Conservation (phyloP, 2,888 invertebrate genomes). For the Sinohyriopsis cumingii region DNA sequence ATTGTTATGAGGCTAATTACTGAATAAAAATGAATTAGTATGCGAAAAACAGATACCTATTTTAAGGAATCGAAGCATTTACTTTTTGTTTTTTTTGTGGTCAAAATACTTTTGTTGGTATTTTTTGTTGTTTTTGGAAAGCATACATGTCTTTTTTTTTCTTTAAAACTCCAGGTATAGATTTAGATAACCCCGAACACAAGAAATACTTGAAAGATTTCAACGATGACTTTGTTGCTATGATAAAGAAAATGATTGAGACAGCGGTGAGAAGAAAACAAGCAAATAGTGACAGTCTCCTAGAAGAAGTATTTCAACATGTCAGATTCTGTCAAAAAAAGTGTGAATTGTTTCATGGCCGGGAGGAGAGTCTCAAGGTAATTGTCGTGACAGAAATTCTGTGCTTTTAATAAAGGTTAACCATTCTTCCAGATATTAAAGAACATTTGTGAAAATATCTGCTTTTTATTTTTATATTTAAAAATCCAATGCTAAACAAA, state of each 20-base stretch:
- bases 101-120: slow-evolving; percentile 2
- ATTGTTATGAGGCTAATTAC: too few relatives aligned
- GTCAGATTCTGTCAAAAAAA: slow-evolving; percentile 82
- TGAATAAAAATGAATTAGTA: too few relatives aligned
- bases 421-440: not conserved
- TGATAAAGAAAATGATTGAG: slow-evolving; percentile 81
- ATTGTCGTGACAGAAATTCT: not conserved
- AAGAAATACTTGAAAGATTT: slow-evolving; percentile 80
- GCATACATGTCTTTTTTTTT: not conserved
- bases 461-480: not conserved
- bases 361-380: slow-evolving; percentile 79
- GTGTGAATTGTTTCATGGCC: slow-evolving; percentile 81
- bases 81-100: not conserved
- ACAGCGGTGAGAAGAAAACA: slow-evolving; percentile 60
- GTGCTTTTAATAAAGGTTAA: not conserved
- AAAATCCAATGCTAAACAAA: too few relatives aligned
- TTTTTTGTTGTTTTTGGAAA: not conserved
- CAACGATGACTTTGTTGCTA: slow-evolving; percentile 79
- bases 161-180: slow-evolving; percentile 68
- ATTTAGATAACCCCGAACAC: slow-evolving; percentile 75
- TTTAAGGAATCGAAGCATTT: too few relatives aligned
- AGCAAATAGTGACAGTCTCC: slow-evolving; percentile 73
- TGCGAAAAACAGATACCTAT: too few relatives aligned
- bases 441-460: not conserved
- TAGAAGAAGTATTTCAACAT: slow-evolving; percentile 83